phyloP scores from a whole-genome alignment of 1,140 invertebrate species.

The Pseudomyrmex concolor region DNA sequence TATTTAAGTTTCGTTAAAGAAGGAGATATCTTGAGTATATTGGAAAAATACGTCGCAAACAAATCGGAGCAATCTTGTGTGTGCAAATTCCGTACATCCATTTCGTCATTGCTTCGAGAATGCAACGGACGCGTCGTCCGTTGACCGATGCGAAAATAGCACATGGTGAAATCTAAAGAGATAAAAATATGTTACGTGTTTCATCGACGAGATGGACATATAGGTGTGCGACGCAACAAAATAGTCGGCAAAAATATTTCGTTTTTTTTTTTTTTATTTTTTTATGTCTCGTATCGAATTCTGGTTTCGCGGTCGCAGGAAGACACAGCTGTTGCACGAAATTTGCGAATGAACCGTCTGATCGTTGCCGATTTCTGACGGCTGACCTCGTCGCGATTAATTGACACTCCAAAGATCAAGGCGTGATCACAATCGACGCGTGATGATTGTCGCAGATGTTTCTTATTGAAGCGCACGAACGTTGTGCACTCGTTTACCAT shows the following conservation, averaged over 20 bases:
- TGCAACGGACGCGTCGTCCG: not conserved
- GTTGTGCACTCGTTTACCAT: not conserved
- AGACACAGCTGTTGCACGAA: not conserved
- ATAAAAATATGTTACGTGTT: not conserved
- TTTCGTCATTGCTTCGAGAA: not conserved
- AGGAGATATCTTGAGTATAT: not conserved
- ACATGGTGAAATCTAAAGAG: not conserved
- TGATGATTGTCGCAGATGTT: conserved; percentile 23
- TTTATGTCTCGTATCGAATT: not conserved
- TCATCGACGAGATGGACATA: not conserved
- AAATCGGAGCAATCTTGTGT: not conserved
- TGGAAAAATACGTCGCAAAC: not conserved
- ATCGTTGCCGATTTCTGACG: not conserved
- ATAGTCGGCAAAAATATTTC: not conserved
- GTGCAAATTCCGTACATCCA: not conserved
- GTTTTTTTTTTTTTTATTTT: not conserved
- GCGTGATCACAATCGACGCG: not conserved
- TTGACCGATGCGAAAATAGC: not conserved
- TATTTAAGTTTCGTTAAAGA: not conserved
- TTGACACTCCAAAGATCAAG: conserved; percentile 16
- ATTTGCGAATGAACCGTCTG: not conserved
- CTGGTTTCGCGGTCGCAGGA: not conserved
- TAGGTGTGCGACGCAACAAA: not conserved
- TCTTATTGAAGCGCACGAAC: not conserved
- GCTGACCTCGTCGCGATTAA: conserved; percentile 44